Base-by-base conservation (phyloP, 2,888 invertebrate genomes). In the Leptura quadrifasciata region DNA sequence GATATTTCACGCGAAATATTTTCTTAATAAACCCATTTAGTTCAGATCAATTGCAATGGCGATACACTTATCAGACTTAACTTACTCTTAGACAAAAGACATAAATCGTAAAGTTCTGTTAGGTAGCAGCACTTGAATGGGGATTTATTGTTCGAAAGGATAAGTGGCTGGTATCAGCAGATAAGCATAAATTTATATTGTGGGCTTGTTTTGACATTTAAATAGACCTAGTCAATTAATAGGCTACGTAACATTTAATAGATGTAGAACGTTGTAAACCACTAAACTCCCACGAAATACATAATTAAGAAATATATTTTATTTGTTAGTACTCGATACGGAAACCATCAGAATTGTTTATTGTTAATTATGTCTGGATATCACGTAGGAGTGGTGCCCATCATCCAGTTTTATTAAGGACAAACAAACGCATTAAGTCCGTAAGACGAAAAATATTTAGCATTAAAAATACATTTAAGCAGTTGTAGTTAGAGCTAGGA, bases 181-280 rank as follows among this genome's bases (percentile, higher is more conserved):
- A 58, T 71, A 47, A 24, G 20, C 21, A 52, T 71, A 69, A 69
- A 69, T 69, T 60, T 39, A 69, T 12, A 52, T 17, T 18, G 71
- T 75, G 70, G 72, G 71, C 55, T 65, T 58, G 67, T 63, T 72
- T 54, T 72, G 67, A 68, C 67, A 39, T 76, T 71, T 71, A 76
- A 76, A 72, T 65, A 35, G 71, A 15, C 55, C 54, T 52, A 52
- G 54, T 67, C 72, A 70, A 76, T 67, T 76, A 72, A 72, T 76
- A 64, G 76, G 60, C 60, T 69, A 55, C 39, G 72, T 39, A 54
- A 72, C 61, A 39, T 65, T 72, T 72, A 70, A 63, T 69, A 54
- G 61, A 52, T 61, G 61, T 18, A 24, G 71, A 52, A 60, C 60
- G 39, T 17, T 70, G 39, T 70, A 70, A 47, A 52, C 47, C 61